phyloP scores from a whole-genome alignment of 2,113 vertebrate genomes.

The Dermatemys mawii region DNA sequence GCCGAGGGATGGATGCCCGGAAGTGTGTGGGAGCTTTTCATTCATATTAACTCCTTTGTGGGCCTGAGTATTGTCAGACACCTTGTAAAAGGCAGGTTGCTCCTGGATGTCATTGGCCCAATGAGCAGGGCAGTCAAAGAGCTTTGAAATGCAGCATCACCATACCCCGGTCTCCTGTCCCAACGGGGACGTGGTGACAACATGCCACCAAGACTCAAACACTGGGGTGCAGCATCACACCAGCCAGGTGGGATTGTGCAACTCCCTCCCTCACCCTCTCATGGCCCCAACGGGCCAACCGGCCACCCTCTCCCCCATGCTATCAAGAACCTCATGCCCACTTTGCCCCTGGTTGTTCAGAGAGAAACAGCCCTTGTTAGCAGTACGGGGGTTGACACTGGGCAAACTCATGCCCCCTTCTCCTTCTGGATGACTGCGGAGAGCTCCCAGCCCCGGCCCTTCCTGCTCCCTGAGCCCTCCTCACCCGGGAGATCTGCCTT shows the following conservation, averaged over 20 bases:
- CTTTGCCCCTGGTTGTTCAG: not conserved
- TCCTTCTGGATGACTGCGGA: not conserved
- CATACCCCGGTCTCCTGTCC: not conserved
- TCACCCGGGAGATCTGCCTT: not conserved
- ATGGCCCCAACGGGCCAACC: not conserved
- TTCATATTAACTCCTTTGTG: not conserved
- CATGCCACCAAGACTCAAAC: not conserved
- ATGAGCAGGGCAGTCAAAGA: not conserved
- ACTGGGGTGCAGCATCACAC: not conserved
- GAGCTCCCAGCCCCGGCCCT: not conserved
- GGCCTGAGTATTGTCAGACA: not conserved
- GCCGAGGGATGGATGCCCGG: not conserved
- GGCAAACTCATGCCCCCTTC: accelerated
- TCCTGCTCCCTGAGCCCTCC: slow-evolving; percentile 14
- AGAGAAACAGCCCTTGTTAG: not conserved
- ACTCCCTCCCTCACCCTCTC: too few species aligned
- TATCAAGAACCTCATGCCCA: not conserved
- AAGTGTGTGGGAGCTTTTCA: not conserved
- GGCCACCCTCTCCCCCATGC: not conserved
- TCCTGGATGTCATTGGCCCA: not conserved
- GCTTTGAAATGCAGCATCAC: not conserved
- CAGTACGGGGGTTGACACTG: accelerated
- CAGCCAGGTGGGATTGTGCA: not conserved
- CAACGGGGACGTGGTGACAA: not conserved
- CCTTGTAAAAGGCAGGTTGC: not conserved